These are phyloP conservation scores for Triplophysa bombifrons DNA, from an alignment of 2,797 vertebrate species.

Conservation along the genomic window DNA sequence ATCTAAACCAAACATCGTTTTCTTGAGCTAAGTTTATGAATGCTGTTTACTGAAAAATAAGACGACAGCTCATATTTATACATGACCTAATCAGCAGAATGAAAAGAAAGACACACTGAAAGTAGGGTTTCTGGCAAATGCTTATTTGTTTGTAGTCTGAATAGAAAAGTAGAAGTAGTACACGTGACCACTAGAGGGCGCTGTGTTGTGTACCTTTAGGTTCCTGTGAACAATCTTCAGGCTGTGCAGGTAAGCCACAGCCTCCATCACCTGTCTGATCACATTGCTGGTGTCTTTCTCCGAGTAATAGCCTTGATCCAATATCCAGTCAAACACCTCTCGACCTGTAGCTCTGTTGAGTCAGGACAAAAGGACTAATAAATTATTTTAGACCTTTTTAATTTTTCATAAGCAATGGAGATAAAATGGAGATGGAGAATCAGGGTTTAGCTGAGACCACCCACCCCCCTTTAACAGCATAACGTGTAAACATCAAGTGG, in stretches of 20 bases:
- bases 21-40: no score
- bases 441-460: background rate
- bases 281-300: constrained; percentile 98
- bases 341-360: constrained; percentile 90
- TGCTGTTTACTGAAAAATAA: no score
- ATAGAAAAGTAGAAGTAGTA: no score
- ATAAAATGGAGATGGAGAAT: background rate
- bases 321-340: constrained; percentile 99
- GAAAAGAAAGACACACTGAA: no score
- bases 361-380: no score
- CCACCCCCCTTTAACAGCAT: background rate
- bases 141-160: no score
- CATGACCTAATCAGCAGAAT: no score
- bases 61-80: no score
- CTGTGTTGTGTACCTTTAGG: constrained; percentile 83
- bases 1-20: background rate
- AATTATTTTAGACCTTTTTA: background rate
- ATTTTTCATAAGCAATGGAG: background rate
- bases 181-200: constrained; percentile 63
- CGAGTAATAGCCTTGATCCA: constrained; percentile 98
- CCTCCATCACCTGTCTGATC: constrained; percentile 96
- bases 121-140: no score
- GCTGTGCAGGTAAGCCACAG: constrained; percentile 95
- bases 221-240: constrained; percentile 96
- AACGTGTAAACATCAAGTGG: background rate